Evolutionary conservation across 2,113 vertebrate genomes (phyloP), one percentile per base, ranked within the genome.

Genomic region (Himantopus leucocephalus): DNA sequence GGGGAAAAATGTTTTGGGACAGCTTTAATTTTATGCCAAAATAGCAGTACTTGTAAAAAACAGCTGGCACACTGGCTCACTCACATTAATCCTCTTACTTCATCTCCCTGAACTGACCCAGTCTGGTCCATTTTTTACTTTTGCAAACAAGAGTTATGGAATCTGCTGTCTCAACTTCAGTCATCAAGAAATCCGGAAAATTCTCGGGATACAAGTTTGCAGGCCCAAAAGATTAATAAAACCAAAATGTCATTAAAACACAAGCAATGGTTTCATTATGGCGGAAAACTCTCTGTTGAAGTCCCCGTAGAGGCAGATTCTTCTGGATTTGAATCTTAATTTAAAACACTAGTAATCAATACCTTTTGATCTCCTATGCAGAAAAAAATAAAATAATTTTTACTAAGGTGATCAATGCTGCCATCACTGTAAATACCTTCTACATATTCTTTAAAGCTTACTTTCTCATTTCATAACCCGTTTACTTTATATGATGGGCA

Each of bases 401-500:
- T 59, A 95, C 59, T 81, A 82, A 66, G 62, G 79, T 89, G 48
- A 60, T 21, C 91, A 52, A 27, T 9, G 9, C 76, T 56, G 30
- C 63, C 71, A 84, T 85, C 75, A 53, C 75, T 85, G 30, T 84
- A 75, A 94, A 79, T 74, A 92, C 35, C 76, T 96, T 74, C 89
- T 37, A 53, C 39, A 75, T 92, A 63, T 94, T 96, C 96, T 96
- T 96, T 92, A 96, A 97, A 97, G 88, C 18, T 72, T 74, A 81
- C 20, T 56, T 82, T 71, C 78, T 75, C 77, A 72, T 97, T 97
- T 98, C 92, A 95, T 76, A 91, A 98, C 89, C 52, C 14, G 16
- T 97, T 97, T 97, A 88, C 96, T 97, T 97, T 94, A 95, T 89
- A 66, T 32, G 87, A 96, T 39, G 63, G 53, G 87, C 77, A 97